Evolutionary conservation across 1,140 invertebrate genomes (phyloP).

Genomic region (Drosophila baimaii): DNA sequence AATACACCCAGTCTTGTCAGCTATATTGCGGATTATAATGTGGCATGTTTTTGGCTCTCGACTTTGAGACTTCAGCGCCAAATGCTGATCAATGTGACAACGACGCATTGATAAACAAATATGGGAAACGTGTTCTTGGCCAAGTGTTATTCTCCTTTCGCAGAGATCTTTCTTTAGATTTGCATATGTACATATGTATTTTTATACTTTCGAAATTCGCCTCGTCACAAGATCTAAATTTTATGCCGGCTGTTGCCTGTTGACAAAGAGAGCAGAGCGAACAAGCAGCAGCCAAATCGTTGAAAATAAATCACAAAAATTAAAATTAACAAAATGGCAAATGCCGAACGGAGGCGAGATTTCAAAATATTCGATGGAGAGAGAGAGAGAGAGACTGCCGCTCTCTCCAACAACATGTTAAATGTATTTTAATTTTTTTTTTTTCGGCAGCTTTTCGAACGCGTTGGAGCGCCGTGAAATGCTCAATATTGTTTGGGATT

Average conservation of each 20-base stretch:
- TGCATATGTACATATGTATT: constrained; percentile 8
- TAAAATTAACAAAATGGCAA: constrained; percentile 65
- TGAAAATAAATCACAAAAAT: constrained; percentile 61
- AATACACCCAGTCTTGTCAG: constrained; percentile 1
- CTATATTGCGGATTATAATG: constrained; percentile 1
- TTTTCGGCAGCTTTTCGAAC: constrained; percentile 62
- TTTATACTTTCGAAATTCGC: constrained; percentile 10
- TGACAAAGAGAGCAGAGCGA: constrained; percentile 31
- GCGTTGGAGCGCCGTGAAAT: constrained; percentile 44
- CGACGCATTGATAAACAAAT: constrained; percentile 53
- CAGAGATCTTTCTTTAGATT: constrained; percentile 34
- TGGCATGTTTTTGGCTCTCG: constrained; percentile 25
- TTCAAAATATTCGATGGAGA: constrained; percentile 47
- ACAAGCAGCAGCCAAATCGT: constrained; percentile 34
- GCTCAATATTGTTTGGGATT: constrained; percentile 78
- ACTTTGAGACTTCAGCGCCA: constrained; percentile 27
- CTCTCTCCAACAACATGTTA: constrained; percentile 34
- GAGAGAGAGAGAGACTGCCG: constrained; percentile 12
- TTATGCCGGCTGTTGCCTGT: constrained; percentile 31
- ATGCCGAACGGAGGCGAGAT: constrained; percentile 38
- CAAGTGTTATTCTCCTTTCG: constrained; percentile 20
- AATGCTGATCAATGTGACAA: constrained; percentile 37
- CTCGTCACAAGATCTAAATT: constrained; percentile 30
- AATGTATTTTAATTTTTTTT: constrained; percentile 13
- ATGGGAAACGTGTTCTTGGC: constrained; percentile 40